Percentiles rank a stretch among this genome's conserved stretches.
Evolutionary conservation across 2,797 vertebrate genomes (phyloP).

Genomic region (Cichlasoma orientale): DNA sequence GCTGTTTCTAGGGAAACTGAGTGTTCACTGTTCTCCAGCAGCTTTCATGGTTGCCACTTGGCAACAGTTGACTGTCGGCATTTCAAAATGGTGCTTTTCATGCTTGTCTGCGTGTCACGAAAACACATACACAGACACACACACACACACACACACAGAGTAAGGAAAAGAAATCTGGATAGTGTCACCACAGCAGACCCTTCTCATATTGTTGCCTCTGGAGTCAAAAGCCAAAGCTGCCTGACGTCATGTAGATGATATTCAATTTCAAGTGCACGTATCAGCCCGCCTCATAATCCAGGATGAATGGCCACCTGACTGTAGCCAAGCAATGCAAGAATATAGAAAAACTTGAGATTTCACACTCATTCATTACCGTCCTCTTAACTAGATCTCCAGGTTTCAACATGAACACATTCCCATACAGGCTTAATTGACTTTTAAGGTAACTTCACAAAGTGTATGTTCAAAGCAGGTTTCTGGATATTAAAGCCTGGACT

Average conservation of each 20-base stretch:
- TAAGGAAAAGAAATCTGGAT: background rate
- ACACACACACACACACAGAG: background rate
- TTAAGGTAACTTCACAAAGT: background rate
- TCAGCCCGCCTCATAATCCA: conserved; percentile 29
- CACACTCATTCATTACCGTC: background rate
- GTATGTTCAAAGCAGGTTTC: conserved; percentile 1
- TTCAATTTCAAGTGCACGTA: conserved; percentile 42
- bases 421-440: background rate
- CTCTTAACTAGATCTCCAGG: background rate
- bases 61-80: conserved; percentile 67
- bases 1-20: conserved; percentile 74
- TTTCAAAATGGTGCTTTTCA: conserved; percentile 65
- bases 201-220: conserved; percentile 43
- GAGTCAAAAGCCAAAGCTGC: conserved; percentile 47
- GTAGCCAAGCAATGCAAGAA: conserved; percentile 14
- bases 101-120: conserved; percentile 19
- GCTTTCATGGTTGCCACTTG: conserved; percentile 73
- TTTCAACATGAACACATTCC: background rate
- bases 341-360: conserved; percentile 7
- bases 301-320: conserved; percentile 38
- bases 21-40: conserved; percentile 63
- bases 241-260: conserved; percentile 46
- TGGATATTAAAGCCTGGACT: background rate
- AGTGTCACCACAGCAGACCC: conserved; percentile 44
- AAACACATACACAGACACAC: conserved; percentile 26